phyloP scores from a whole-genome alignment of 1,140 invertebrate species.

The Pseudomyrmex cubaensis region DNA sequence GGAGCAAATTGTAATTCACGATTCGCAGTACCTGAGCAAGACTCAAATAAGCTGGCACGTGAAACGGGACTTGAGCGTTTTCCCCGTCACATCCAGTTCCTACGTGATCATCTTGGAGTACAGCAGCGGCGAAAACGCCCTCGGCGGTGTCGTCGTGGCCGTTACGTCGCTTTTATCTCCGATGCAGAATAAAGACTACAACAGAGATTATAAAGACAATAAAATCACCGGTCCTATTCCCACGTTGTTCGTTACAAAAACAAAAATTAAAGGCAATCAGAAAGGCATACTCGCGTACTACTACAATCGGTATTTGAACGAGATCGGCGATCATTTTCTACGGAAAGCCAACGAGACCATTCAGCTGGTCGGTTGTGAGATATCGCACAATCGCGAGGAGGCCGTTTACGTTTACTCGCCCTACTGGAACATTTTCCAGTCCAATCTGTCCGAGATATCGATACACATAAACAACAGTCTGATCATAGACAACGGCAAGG shows the following conservation, averaged over 20 bases:
- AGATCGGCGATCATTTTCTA: constrained; percentile 93
- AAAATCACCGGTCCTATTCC: constrained; percentile 91
- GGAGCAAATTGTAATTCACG: constrained; percentile 92
- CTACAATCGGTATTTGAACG: constrained; percentile 95
- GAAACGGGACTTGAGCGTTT: constrained; percentile 92
- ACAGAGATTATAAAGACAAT: constrained; percentile 85
- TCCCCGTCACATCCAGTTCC: constrained; percentile 94
- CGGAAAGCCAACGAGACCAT: constrained; percentile 95
- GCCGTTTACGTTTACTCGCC: constrained; percentile 93
- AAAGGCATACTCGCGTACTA: constrained; percentile 93
- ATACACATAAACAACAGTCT: constrained; percentile 94
- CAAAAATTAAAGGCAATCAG: constrained; percentile 92
- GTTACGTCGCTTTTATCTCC: constrained; percentile 91
- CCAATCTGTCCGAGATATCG: constrained; percentile 93
- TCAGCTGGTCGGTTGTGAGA: constrained; percentile 91
- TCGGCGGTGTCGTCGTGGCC: constrained; percentile 93
- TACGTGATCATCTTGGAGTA: constrained; percentile 94
- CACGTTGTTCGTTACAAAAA: constrained; percentile 89
- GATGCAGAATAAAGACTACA: constrained; percentile 65
- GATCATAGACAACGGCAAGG: constrained; percentile 94
- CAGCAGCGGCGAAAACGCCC: constrained; percentile 90
- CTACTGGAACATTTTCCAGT: constrained; percentile 92
- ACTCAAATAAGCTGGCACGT: constrained; percentile 90
- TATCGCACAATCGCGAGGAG: constrained; percentile 92
- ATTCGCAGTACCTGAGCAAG: constrained; percentile 88